A percentile compares a stretch with the other conserved stretches of the same genome.
These are phyloP conservation scores for Gymnothorax javanicus DNA, from an alignment of 2,797 vertebrate species.

Conservation along the genomic window DNA sequence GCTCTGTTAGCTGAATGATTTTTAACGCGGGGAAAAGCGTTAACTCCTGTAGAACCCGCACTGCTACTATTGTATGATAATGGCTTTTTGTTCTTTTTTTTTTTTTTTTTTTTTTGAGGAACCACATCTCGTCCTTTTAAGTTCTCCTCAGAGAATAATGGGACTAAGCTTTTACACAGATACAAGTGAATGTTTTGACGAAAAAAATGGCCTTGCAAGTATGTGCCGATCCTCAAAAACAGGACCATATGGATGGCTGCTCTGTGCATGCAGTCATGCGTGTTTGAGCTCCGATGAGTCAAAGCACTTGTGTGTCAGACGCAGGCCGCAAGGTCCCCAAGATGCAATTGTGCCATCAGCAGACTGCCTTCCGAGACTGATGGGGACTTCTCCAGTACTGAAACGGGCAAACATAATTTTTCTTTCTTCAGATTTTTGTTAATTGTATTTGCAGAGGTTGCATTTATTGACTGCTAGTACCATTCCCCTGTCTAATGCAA, in stretches of 20 bases:
- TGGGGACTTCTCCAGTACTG: too few species aligned
- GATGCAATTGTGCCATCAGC: neutral
- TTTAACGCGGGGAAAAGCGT: neutral
- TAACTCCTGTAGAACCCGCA: neutral
- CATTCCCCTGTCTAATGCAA: too few species aligned
- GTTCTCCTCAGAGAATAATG: neutral
- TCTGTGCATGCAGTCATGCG: neutral
- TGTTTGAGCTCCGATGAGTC: neutral
- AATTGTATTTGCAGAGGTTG: too few species aligned
- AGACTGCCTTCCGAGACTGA: neutral
- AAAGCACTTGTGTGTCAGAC: neutral
- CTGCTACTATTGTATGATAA: neutral
- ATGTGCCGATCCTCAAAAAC: neutral
- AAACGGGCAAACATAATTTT: too few species aligned
- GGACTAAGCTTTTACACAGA: neutral
- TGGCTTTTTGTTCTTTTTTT: neutral
- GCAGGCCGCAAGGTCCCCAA: neutral
- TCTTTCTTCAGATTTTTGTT: too few species aligned
- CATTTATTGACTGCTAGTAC: too few species aligned
- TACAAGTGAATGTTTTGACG: too few species aligned
- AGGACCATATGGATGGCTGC: neutral
- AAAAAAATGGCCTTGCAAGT: neutral
- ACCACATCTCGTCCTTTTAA: neutral
- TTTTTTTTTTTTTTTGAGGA: neutral
- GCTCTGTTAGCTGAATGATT: neutral